Percentiles rank a stretch among this genome's conserved stretches.
Conservation (phyloP, 2,113 vertebrate genomes). For the Pedionomus torquatus region DNA sequence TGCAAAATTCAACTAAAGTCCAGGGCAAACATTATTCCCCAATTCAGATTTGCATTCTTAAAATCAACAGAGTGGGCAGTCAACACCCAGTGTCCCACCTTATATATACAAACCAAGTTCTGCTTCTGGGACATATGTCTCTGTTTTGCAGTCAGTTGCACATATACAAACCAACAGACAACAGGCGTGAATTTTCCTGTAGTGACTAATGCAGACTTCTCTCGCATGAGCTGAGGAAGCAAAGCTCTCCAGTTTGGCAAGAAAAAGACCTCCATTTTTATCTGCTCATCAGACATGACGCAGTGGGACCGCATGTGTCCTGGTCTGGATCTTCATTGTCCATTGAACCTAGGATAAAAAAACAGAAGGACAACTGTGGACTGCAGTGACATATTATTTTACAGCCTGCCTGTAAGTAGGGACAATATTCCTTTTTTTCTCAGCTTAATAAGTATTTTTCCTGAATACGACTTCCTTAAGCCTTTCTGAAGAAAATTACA, state of each 20-base stretch:
- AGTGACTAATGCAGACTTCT: neutral
- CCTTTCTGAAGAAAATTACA: neutral
- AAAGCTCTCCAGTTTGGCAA: neutral
- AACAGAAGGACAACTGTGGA: neutral
- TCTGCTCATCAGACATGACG: neutral
- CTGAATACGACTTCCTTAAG: neutral
- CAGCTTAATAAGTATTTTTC: neutral
- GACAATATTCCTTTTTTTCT: neutral
- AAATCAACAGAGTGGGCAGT: neutral
- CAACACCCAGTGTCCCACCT: neutral
- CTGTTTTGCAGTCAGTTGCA: neutral
- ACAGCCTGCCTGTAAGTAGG: neutral
- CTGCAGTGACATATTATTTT: neutral
- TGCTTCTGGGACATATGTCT: neutral
- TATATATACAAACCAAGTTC: neutral
- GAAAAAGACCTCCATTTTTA: neutral
- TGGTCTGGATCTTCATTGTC: neutral
- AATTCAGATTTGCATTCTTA: neutral
- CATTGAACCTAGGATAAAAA: neutral
- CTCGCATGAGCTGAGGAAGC: neutral
- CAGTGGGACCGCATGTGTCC: neutral
- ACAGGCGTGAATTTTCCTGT: neutral
- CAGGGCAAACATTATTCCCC: neutral
- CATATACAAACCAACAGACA: neutral
- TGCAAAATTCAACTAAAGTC: slow-evolving; percentile 11